A percentile compares a stretch with the other conserved stretches of the same genome.
These are phyloP conservation scores for Copidosoma floridanum DNA, from an alignment of 1,140 invertebrate species.

Conservation along the genomic window DNA sequence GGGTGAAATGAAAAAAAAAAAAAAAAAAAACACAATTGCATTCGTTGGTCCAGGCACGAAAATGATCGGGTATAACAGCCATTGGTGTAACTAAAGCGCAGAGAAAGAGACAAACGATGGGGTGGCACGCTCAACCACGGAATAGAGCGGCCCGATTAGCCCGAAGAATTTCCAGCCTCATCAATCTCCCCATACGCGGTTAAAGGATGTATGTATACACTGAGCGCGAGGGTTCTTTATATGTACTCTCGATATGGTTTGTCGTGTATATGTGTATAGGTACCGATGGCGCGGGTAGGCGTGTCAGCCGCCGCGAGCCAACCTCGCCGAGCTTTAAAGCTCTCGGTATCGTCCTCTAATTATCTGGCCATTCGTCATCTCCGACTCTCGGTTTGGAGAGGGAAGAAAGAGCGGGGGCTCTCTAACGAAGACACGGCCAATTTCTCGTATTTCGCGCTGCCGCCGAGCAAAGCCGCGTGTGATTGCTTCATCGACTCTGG, in stretches of 20 bases:
- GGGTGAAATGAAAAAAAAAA: no score
- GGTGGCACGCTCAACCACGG: no score
- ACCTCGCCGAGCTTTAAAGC: conserved; percentile 7
- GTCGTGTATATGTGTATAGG: conserved; percentile 14
- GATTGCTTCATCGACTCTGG: conserved; percentile 17
- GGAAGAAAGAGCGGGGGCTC: conserved; percentile 27
- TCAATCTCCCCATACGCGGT: conserved; percentile 37
- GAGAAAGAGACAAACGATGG: no score
- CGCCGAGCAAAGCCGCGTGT: neutral
- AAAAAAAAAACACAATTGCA: no score
- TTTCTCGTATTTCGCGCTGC: neutral
- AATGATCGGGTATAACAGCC: no score
- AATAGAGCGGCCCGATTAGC: conserved; percentile 36
- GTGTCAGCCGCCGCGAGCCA: no score
- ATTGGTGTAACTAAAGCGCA: no score
- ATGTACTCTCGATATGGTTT: conserved; percentile 44
- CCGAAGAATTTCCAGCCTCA: conserved; percentile 37
- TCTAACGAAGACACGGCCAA: conserved; percentile 14
- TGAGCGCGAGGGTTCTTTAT: conserved; percentile 37
- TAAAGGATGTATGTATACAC: neutral
- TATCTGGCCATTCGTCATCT: conserved; percentile 46
- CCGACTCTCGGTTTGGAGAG: no score
- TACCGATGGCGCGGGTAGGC: neutral
- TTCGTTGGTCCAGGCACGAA: no score
- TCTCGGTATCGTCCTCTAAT: conserved; percentile 43